Base-by-base conservation (phyloP, 2,888 invertebrate genomes). In the Aethes cnicana region DNA sequence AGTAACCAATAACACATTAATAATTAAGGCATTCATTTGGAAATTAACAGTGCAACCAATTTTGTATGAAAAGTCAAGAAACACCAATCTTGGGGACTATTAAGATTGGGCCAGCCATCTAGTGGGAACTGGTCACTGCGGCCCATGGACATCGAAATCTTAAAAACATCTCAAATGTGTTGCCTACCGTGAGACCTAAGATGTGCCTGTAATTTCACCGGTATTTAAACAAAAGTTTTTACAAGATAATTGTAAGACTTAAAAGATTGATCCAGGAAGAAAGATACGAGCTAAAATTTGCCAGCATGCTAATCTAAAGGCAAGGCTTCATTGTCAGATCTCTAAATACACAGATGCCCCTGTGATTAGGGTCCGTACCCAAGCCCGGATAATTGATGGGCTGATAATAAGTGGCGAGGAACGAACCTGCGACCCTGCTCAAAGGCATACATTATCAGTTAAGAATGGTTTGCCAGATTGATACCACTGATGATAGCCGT, bases 371-470 rank as follows among this genome's bases (percentile, higher is more conserved):
- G 17, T 23, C 23, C 9, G 12, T 4, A 33, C 17, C 26, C 26
- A 9, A 14, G 23, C 36, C 23, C 17, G 30, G 21, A 16, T 47
- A 39, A 39, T 47, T 47, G 47, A 39, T 32, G 39, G 39, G 21
- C 17, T 21, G 39, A 32, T 39, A 47, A 47, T 47, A 36, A 39
- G 39, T 21, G 30, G 32, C 6, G 5, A 7, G 32, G 32, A 32
- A 14, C 39, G 25, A 39, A 39, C 39, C 39, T 11, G 26, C 25
- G 17, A 12, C 30, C 39, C n/a, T 8, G 4, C 39, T 14, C 4
- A 23, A 21, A 23, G 14, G 37, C 14, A 23, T 25, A 14, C 14
- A 28, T 47, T 36, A 47, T 18, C 20, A 8, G 43, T 16, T 32
- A 21, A 20, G 21, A 17, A 5, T 8, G 6, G 11, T 4, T 28